These are phyloP conservation scores for Brachylomia viminalis DNA, from an alignment of 2,888 invertebrate genomes.

Conservation along the genomic window DNA sequence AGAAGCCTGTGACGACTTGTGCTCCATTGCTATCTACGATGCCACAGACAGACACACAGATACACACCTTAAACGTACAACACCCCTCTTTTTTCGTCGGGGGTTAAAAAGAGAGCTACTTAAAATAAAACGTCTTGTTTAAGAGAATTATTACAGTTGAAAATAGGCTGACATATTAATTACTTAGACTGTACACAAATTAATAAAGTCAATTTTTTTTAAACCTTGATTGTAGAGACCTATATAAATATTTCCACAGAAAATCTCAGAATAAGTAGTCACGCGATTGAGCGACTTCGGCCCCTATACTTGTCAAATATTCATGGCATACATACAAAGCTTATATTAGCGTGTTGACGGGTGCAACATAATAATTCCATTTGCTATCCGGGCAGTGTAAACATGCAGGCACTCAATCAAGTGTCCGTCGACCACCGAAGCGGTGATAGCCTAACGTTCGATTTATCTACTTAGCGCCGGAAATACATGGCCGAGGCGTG, in stretches of 20 bases:
- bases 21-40: neutral
- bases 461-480: constrained; percentile 29
- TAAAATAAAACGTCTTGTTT: neutral
- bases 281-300: constrained; percentile 23
- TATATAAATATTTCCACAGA: constrained; percentile 17
- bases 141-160: neutral
- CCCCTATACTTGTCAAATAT: constrained; percentile 38
- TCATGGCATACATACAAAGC: constrained; percentile 40
- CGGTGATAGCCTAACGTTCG: constrained; percentile 18
- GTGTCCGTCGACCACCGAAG: constrained; percentile 11
- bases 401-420: constrained; percentile 41
- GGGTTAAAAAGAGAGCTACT: neutral
- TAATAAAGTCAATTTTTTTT: neutral
- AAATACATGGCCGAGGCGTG: constrained; percentile 20
- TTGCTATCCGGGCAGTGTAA: constrained; percentile 23
- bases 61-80: too few species aligned
- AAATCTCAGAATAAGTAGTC: constrained; percentile 31
- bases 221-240: neutral
- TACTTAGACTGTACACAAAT: neutral
- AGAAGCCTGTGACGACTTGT: constrained; percentile 28
- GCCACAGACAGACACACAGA: too few species aligned
- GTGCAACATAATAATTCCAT: constrained; percentile 50
- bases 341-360: constrained; percentile 24
- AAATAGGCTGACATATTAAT: neutral
- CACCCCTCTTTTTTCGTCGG: too few species aligned